Conservation (phyloP, 2,113 vertebrate genomes). For the Columba janthina region DNA sequence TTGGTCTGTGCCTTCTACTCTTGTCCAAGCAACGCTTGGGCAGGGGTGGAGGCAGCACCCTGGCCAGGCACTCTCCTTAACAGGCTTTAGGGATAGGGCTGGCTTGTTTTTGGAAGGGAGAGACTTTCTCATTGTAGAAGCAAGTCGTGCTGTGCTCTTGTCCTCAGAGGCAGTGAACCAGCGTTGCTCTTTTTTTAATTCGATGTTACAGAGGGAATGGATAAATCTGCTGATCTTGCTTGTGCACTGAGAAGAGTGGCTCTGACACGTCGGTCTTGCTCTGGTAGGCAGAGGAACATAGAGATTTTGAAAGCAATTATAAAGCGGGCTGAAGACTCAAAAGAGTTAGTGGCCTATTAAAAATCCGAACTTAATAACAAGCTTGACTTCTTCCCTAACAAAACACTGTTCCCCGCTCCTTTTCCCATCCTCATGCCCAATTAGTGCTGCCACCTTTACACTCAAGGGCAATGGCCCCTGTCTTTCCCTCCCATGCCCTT, state of each 20-base stretch:
- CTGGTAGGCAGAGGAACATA: not conserved
- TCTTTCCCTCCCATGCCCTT: not conserved
- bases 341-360: slow-evolving; percentile 53
- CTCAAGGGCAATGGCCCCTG: not conserved
- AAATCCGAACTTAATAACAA: slow-evolving; percentile 51
- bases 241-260: not conserved
- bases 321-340: slow-evolving; percentile 19
- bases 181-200: not conserved
- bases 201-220: not conserved
- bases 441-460: slow-evolving; percentile 27
- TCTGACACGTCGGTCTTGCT: slow-evolving; percentile 1
- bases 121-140: not conserved
- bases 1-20: fast-evolving
- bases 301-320: slow-evolving; percentile 39
- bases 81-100: not conserved
- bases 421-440: slow-evolving; percentile 35
- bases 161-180: not conserved
- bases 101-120: not conserved
- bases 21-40: not conserved
- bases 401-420: not conserved
- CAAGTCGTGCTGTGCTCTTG: not conserved
- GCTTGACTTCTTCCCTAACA: slow-evolving; percentile 18
- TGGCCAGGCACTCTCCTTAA: fast-evolving
- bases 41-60: not conserved
- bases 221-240: slow-evolving; percentile 11